Evolutionary conservation across 2,113 vertebrate genomes (phyloP).

Genomic region (Malurus melanocephalus): DNA sequence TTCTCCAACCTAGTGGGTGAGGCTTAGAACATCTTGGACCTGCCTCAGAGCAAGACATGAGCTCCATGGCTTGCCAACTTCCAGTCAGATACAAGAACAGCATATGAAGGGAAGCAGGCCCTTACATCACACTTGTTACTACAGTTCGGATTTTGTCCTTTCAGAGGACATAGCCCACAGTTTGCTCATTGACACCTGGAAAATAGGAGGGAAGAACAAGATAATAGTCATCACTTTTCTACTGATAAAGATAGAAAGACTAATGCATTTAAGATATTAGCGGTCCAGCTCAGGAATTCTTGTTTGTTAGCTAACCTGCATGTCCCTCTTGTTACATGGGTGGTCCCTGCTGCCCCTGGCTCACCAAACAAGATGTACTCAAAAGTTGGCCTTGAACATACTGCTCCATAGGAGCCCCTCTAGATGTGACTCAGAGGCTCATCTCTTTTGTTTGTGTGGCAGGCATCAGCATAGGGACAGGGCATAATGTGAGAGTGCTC

Average conservation of each 20-base stretch:
- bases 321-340: background rate
- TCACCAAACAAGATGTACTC: background rate
- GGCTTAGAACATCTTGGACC: background rate
- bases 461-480: rapidly evolving
- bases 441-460: background rate
- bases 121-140: background rate
- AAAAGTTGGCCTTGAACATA: background rate
- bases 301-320: background rate
- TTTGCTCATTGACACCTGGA: background rate
- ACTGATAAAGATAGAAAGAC: background rate
- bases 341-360: background rate
- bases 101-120: background rate
- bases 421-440: background rate
- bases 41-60: background rate
- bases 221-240: background rate
- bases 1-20: background rate
- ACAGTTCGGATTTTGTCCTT: background rate
- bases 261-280: background rate
- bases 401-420: background rate
- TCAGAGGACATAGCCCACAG: background rate
- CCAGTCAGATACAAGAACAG: background rate
- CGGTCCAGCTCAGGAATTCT: background rate
- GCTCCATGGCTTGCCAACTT: background rate
- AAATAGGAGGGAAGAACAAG: background rate
- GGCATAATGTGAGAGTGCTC: background rate